Evolutionary conservation across 2,888 invertebrate species (phyloP).

Genomic region (Bombyx huttoni): DNA sequence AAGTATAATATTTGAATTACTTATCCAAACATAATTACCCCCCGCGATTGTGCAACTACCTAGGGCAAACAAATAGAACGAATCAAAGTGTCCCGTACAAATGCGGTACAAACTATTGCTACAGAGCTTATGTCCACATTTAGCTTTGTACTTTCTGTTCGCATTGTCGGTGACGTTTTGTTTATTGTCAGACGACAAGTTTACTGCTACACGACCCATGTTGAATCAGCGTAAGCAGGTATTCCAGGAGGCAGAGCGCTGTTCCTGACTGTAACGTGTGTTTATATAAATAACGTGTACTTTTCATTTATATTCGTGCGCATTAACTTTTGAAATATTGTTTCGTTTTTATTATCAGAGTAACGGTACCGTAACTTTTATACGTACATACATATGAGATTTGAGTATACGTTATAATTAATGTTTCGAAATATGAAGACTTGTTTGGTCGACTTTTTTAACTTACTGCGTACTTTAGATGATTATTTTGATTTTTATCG

Average conservation of each 20-base stretch:
- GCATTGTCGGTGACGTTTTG: slow-evolving; percentile 18
- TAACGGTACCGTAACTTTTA: neutral
- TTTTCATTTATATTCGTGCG: neutral
- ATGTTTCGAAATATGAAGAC: neutral
- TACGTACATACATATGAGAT: neutral
- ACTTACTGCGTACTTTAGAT: neutral
- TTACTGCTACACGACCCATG: neutral
- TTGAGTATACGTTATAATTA: neutral
- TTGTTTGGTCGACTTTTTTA: neutral
- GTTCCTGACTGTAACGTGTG: neutral
- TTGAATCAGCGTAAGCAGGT: slow-evolving; percentile 1
- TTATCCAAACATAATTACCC: slow-evolving; percentile 5
- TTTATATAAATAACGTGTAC: too few relatives aligned
- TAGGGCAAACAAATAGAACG: slow-evolving; percentile 18
- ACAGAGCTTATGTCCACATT: slow-evolving; percentile 24
- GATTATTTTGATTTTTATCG: too few relatives aligned
- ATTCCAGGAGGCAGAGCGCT: neutral
- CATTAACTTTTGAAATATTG: neutral
- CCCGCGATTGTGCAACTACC: slow-evolving; percentile 2
- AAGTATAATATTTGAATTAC: neutral
- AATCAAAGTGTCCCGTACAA: slow-evolving; percentile 25
- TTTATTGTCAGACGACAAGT: slow-evolving; percentile 19
- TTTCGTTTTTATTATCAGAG: neutral
- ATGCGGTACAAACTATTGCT: slow-evolving; percentile 19
- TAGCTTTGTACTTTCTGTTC: slow-evolving; percentile 24